Percentiles rank a stretch among this genome's conserved stretches.
phyloP scores from a whole-genome alignment of 2,113 vertebrate species.

The Pseudolaguvia tuberculata region DNA sequence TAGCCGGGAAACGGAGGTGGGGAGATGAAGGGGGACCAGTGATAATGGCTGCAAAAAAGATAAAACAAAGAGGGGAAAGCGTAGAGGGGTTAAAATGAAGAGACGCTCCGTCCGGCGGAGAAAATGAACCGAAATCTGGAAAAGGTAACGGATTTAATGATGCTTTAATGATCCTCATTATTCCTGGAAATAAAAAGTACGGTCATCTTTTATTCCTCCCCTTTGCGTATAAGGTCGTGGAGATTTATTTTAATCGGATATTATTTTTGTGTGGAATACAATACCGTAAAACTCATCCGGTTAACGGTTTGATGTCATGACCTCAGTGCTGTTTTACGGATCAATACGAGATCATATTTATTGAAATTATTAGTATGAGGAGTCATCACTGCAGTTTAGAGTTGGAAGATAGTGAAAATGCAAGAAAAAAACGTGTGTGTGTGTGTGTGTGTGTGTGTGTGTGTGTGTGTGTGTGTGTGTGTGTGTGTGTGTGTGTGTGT shows the following conservation, averaged over 20 bases:
- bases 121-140: conserved; percentile 62
- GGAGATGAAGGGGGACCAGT: conserved; percentile 51
- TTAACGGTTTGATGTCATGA: neutral
- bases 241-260: neutral
- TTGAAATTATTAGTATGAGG: conserved; percentile 18
- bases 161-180: conserved; percentile 56
- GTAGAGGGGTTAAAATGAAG: conserved; percentile 46
- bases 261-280: neutral
- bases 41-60: conserved; percentile 67
- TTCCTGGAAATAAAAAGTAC: conserved; percentile 43
- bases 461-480: neutral
- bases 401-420: neutral
- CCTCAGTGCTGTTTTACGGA: neutral
- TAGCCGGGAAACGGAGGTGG: conserved; percentile 45
- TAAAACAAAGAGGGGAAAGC: conserved; percentile 43
- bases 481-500: neutral
- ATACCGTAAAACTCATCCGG: neutral
- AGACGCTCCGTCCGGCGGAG: conserved; percentile 31
- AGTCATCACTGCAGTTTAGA: neutral
- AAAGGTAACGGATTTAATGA: conserved; percentile 62
- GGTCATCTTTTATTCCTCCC: conserved; percentile 43
- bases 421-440: neutral
- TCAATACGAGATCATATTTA: neutral
- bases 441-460: neutral
- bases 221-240: neutral